Evolutionary conservation across 1,140 invertebrate species (phyloP), one percentile per base, ranked within the genome.

Genomic region (Trichomalopsis sarcophagae): DNA sequence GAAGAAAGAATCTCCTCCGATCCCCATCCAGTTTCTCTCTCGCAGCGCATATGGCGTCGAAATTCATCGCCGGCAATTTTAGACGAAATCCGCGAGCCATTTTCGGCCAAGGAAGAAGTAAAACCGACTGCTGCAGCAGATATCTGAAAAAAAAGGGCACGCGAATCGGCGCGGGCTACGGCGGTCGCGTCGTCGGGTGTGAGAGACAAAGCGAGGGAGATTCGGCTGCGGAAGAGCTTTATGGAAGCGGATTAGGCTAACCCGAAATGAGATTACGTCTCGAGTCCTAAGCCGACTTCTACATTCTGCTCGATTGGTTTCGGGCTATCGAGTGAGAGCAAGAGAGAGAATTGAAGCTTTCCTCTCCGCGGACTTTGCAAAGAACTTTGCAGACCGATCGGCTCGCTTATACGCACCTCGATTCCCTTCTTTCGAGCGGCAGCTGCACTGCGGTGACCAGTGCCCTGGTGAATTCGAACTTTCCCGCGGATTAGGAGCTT

Each of bases 301-400:
- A 86, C 86, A 85, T 89, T 89, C 84, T 82, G 87, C 87, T 87
- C 88, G 87, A 89, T 89, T 87, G 88, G 88, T 84, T 82, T 84
- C 47, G 80, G 78, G 77, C 66, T 77, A 84, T 83, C 78, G 84
- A 84, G 76, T 84, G 84, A 81, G 79, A 82, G 75, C 84, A 66
- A 44, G n/a, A 75, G 44, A 78, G 33, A 83, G 77, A 81, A 82
- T 79, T n/a, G n/a, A 30, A 73, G 69, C 69, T 36, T 36, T 73
- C 33, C 27, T 73, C 0, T 73, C 9, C 36, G 33, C 69, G 36
- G 78, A 81, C 55, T 81, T 80, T 81, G 68, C 74, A 76, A 76
- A 76, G 78, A 85, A 85, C 78, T 85, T 85, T 81, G 73, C 36
- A 75, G 83, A 74, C 44, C 84, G 84, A 76, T 73, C 66, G 82